phyloP scores from a whole-genome alignment of 1,140 invertebrate species.

The Vanessa atalanta region DNA sequence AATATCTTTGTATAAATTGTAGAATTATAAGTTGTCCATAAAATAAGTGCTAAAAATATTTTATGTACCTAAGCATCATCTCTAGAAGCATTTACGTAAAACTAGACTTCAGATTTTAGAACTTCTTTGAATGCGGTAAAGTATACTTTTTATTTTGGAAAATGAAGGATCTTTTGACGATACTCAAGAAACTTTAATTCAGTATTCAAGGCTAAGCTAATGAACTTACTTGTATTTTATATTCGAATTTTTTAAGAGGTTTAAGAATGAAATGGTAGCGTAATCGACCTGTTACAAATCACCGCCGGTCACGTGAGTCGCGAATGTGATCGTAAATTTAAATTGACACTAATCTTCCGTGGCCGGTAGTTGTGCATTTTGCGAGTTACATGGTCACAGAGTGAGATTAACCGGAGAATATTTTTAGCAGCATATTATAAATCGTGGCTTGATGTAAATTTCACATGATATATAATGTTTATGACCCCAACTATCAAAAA shows the following conservation, averaged over 20 bases:
- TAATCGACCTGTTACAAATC: slow-evolving; percentile 45
- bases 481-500: too few relatives aligned
- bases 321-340: slow-evolving; percentile 49
- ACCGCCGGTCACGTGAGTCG: slow-evolving; percentile 48
- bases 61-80: too few relatives aligned
- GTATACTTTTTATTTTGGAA: not conserved
- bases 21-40: too few relatives aligned
- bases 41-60: too few relatives aligned
- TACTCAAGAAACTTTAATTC: not conserved
- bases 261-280: slow-evolving; percentile 36
- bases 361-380: slow-evolving; percentile 35
- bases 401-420: not conserved
- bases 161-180: not conserved
- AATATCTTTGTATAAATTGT: too few relatives aligned
- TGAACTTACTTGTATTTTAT: not conserved
- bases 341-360: slow-evolving; percentile 57
- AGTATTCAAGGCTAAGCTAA: not conserved
- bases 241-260: not conserved
- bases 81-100: too few relatives aligned
- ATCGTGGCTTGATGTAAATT: not conserved
- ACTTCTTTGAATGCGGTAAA: too few relatives aligned
- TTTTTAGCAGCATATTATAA: not conserved
- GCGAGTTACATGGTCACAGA: slow-evolving; percentile 17
- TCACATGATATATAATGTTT: too few relatives aligned
- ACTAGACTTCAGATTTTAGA: too few relatives aligned